Evolutionary conservation across 2,113 vertebrate species (phyloP), one percentile per base, ranked within the genome.

Genomic region (Rissa tridactyla): DNA sequence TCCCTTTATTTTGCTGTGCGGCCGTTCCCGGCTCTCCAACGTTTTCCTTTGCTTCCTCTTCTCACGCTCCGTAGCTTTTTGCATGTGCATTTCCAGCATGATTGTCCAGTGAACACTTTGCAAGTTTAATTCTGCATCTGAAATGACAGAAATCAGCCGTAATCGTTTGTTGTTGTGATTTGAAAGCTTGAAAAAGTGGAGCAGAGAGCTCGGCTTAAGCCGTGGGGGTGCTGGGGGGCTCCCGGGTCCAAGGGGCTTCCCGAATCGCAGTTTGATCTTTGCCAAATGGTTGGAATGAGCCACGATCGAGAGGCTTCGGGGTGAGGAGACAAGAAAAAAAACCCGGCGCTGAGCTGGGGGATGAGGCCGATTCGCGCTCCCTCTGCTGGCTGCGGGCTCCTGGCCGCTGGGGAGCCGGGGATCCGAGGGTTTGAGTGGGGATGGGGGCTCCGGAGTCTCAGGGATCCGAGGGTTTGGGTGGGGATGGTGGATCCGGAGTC

Each of bases 71-170:
- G 3, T n/a, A 3, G 77, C 86, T 89, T 78, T 51, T 17, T 88
- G 92, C 95, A 96, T 96, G 95, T 81, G 95, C 82, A 8, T 68
- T 25, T 62, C 73, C 73, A 62, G 86, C 92, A 92, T 90, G 90
- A 55, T 32, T 1, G 70, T 21, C 1, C 70, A 2, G 76, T 27
- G 29, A 52, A 3, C 76, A 64, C 94, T 55, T 13, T 27, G 83
- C 83, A 14, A 72, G 82, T 68, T 65, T 15, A 49, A 79, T 79
- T 61, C 71, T 70, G 66, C 77, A 44, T 32, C 72, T 30, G 7
- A 4, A 12, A 27, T 12, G 77, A 44, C 81, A 44, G 40, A 86
- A 89, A 92, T 82, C 89, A 20, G 51, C 77, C 3, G 0, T 38
- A 6, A 11, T 81, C 26, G 2, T 17, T 52, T 1, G 3, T n/a